A percentile compares a stretch with the other conserved stretches of the same genome.
These are phyloP conservation scores for Columba janthina DNA, from an alignment of 2,113 vertebrate species.

Conservation along the genomic window DNA sequence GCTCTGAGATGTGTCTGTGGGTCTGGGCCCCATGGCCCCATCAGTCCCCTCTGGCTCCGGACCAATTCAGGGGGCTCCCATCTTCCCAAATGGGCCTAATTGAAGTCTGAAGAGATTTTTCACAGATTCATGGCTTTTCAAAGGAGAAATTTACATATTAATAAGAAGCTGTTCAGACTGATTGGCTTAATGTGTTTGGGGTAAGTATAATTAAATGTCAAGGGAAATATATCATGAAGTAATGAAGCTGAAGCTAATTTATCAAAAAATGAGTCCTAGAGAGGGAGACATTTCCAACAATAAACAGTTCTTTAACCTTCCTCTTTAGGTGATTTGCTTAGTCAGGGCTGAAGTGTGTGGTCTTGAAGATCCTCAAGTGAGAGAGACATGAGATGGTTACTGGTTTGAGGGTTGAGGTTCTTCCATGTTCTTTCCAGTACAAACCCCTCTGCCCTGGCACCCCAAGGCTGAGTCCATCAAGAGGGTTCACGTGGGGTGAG, in stretches of 20 bases:
- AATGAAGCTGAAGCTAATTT: conserved; percentile 82
- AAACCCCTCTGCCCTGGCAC: neutral
- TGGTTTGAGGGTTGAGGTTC: neutral
- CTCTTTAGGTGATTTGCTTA: conserved; percentile 76
- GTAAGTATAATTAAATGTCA: conserved; percentile 85
- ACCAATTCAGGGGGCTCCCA: conserved; percentile 35
- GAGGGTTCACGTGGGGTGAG: neutral
- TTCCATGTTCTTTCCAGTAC: neutral
- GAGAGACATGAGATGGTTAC: neutral
- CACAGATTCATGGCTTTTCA: conserved; percentile 76
- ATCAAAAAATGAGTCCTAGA: conserved; percentile 75
- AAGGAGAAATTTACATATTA: conserved; percentile 86
- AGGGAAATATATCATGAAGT: conserved; percentile 80
- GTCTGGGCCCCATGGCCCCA: neutral
- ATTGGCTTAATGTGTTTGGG: conserved; percentile 83
- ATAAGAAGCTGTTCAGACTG: conserved; percentile 84
- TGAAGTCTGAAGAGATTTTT: conserved; percentile 74
- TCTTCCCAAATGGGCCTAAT: conserved; percentile 72
- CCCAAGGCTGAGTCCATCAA: neutral
- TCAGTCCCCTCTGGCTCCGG: accelerated
- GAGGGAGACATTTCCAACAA: conserved; percentile 79
- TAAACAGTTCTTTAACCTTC: conserved; percentile 78
- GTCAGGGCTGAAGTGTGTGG: conserved; percentile 65
- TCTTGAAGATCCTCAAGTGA: conserved; percentile 4
- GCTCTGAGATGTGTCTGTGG: neutral